Evolutionary conservation across 1,140 invertebrate genomes (phyloP), one percentile per base, ranked within the genome.

Genomic region (Drosophila kanapiae): DNA sequence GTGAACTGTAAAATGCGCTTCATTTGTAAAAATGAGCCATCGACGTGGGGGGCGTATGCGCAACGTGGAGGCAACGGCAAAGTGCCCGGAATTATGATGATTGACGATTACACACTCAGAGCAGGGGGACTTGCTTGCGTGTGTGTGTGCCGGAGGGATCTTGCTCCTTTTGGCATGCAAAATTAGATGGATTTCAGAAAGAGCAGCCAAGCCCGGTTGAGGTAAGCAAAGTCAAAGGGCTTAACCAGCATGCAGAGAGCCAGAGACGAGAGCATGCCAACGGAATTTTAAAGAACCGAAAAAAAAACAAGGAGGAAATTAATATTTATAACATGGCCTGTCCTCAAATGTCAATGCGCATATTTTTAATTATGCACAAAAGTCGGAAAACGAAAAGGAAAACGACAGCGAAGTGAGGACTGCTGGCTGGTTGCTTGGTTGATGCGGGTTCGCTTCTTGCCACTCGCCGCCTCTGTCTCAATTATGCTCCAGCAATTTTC

Each of bases 81-180:
- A 90, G 78, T 82, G 68, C 76, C 37, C 84, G 67, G 75, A 91
- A 86, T 91, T 90, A 86, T 91, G 86, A 82, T 90, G 86, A 90
- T 90, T 90, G 86, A 91, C 90, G 86, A 84, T 78, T 84, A 75
- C 71, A 72, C 23, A 65, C 51, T 37, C 40, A 27, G 38, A 29
- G 61, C 58, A 16, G 33, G 18, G 9, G 23, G 23, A 47, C 18
- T 56, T 56, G 58, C 31, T 27, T 38, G 13, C 5, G n/a, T 38
- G 33, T 29, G 18, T 4, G 1, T n/a, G 27, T 8, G 40, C 9
- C 9, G 40, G 29, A 47, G 77, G 31, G 18, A 38, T 27, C 23
- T 40, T 60, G 45, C 31, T 59, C 70, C 58, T 62, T 62, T 72
- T 81, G 83, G 71, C 75, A 84, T 78, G 80, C 75, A 75, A 82